These are phyloP conservation scores for Ichneumon xanthorius DNA, from an alignment of 2,888 invertebrate genomes.

Conservation along the genomic window DNA sequence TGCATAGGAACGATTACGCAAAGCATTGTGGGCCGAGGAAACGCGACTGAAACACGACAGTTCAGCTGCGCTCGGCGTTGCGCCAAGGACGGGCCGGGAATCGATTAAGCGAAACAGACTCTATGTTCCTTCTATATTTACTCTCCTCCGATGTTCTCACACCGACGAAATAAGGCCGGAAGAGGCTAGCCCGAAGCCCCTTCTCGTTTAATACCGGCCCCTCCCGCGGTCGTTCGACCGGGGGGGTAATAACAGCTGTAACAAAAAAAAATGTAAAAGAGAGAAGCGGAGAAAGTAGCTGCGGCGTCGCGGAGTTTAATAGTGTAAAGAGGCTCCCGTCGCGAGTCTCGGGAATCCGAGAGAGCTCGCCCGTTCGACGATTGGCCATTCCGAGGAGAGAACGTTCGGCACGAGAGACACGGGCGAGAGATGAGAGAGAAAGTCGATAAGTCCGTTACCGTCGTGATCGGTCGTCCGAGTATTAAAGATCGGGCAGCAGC, in stretches of 20 bases:
- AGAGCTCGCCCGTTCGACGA: background rate
- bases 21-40: background rate
- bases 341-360: background rate
- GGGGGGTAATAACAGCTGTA: background rate
- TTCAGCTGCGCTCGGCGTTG: constrained; percentile 18
- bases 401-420: background rate
- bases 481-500: constrained; percentile 5
- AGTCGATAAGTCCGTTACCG: constrained; percentile 46
- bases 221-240: background rate
- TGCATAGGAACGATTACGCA: background rate
- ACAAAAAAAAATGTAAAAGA: background rate
- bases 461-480: constrained; percentile 47
- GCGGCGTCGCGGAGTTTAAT: background rate
- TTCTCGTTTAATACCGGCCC: background rate
- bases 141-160: background rate
- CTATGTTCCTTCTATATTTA: constrained; percentile 8
- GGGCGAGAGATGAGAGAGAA: constrained; percentile 1
- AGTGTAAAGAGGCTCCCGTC: background rate
- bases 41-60: background rate
- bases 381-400: background rate
- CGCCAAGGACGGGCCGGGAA: constrained; percentile 14
- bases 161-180: background rate
- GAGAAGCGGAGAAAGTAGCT: background rate
- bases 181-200: background rate
- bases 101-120: background rate